Evolutionary conservation across 2,888 invertebrate species (phyloP), one percentile per base, ranked within the genome.

Genomic region (Erannis defoliaria): DNA sequence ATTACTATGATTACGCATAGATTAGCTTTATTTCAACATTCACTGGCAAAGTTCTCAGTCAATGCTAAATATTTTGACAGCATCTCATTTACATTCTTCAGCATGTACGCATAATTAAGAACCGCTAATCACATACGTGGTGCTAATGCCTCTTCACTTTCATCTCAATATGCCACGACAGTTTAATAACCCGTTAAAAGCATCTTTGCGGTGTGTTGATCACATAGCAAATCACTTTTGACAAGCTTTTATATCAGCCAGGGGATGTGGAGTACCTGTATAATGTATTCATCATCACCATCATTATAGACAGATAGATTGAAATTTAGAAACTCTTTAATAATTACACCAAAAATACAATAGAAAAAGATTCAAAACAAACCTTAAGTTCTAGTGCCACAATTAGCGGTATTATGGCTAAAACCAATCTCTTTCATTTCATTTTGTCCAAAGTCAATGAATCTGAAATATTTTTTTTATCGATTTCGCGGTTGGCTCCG

Each of bases 91-190:
- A 53, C 43, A 33, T 33, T 51, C 26, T 16, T 31, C 40, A 23
- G 35, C 18, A 16, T 54, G 19, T 18, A 54, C 42, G 53, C 53
- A 40, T 60, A 50, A 63, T 66, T 61, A 50, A 55, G 58, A 66
- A 58, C 64, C 43, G 69, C 69, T 74, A 74, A 75, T 76, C 60
- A 74, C 53, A 62, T 57, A 55, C 51, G 37, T 67, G 43, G 54
- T 62, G 65, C 68, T 76, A 76, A 76, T 77, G 66, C 72, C 46
- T 51, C 54, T 33, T 51, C 74, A 70, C 63, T 63, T 64, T 49
- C 16, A 65, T 53, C 63, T 71, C 66, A 71, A 68, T 72, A 67
- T 50, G 56, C 65, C 60, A 67, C 59, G 76, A 62, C 56, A 56
- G 56, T 46, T 62, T 62, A 62, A 62, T 62, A 33, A 56, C 46